These are phyloP conservation scores for Oreochromis niloticus DNA, from an alignment of 2,113 vertebrate genomes.

Conservation along the genomic window DNA sequence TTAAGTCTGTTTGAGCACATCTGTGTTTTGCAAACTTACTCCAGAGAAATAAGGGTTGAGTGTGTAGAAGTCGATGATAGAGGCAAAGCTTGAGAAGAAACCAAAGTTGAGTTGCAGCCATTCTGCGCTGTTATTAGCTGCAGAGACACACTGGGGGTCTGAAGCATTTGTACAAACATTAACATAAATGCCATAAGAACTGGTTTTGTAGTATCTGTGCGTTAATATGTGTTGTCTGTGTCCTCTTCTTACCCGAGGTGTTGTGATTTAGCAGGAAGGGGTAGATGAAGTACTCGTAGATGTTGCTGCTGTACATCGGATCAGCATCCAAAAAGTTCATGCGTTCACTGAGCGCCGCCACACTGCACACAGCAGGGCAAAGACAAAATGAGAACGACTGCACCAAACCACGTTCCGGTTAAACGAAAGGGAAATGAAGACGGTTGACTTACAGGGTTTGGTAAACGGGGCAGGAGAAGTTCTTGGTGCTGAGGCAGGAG, in stretches of 20 bases:
- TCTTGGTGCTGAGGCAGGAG: constrained; percentile 70
- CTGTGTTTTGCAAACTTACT: constrained; percentile 19
- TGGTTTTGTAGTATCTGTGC: neutral
- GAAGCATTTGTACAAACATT: neutral
- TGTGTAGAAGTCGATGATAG: constrained; percentile 35
- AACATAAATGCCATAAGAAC: neutral
- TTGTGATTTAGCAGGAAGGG: constrained; percentile 52
- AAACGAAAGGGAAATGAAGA: neutral
- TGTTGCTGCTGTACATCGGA: neutral
- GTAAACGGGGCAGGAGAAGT: constrained; percentile 70
- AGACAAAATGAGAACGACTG: neutral
- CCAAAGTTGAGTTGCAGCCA: constrained; percentile 57
- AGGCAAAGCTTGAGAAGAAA: constrained; percentile 34
- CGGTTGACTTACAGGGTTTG: constrained; percentile 64
- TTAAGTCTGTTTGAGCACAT: neutral
- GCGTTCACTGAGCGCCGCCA: constrained; percentile 43
- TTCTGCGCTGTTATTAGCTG: constrained; percentile 26
- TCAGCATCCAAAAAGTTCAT: constrained; percentile 11
- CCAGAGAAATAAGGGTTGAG: constrained; percentile 51
- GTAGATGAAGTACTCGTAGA: constrained; percentile 60
- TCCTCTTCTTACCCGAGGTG: constrained; percentile 33
- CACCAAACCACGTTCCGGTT: fast-evolving
- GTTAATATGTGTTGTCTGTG: neutral
- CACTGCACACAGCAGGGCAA: constrained; percentile 26
- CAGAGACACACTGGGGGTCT: constrained; percentile 37